A percentile compares a stretch with the other conserved stretches of the same genome.
phyloP scores from a whole-genome alignment of 2,113 vertebrate genomes.

The Pterocles orientalis region DNA sequence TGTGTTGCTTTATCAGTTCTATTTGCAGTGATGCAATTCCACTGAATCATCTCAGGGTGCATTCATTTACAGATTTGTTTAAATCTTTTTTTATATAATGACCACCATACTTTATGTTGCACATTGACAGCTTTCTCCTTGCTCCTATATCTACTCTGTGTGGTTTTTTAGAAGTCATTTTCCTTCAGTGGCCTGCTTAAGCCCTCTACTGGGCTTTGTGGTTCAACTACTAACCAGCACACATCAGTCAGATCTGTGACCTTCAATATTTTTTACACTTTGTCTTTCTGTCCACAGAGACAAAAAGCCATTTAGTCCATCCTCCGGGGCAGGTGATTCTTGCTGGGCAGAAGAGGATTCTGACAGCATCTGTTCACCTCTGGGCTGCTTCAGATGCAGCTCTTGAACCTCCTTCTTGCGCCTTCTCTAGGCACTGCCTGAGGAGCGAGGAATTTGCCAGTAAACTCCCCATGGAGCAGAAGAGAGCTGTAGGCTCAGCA shows the following conservation, averaged over 20 bases:
- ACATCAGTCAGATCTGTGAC: background rate
- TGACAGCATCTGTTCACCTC: background rate
- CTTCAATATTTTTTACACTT: background rate
- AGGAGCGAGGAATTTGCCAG: background rate
- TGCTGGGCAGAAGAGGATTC: background rate
- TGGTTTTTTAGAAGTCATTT: background rate
- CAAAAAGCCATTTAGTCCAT: background rate
- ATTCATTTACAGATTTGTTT: background rate
- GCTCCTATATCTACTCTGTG: background rate
- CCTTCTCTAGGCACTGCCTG: background rate
- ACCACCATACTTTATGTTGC: accelerated
- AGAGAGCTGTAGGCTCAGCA: background rate
- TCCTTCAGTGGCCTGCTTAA: background rate
- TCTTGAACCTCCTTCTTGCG: accelerated
- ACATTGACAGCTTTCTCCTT: background rate
- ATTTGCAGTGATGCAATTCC: background rate
- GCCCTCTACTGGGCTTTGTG: constrained; percentile 1
- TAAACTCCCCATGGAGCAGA: background rate
- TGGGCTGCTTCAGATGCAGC: background rate
- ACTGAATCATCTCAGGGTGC: background rate
- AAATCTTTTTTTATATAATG: background rate
- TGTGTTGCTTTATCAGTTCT: background rate
- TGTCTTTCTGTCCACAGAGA: background rate
- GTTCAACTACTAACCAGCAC: background rate
- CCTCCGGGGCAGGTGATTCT: background rate